Evolutionary conservation across 2,797 vertebrate species (phyloP), one percentile per base, ranked within the genome.

Genomic region (Poecilia velifera): DNA sequence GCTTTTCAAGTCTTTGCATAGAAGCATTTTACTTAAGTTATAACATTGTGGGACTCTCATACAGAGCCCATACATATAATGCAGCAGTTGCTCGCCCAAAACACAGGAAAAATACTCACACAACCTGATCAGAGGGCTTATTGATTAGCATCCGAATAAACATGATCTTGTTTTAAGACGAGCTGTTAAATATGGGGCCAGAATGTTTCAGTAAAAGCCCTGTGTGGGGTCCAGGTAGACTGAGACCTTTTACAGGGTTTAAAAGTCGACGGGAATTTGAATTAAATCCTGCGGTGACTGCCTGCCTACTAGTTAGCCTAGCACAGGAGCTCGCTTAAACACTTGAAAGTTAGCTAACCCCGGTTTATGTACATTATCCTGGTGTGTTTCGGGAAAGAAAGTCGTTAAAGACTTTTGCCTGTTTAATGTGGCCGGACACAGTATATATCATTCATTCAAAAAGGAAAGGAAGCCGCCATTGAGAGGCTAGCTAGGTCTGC

Each of bases 401-500:
- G 20, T 16, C 4, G 4, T 70, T 18, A 36, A 59, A 3, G 34
- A 20, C 3, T n/a, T 0, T 5, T 28, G 72, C 51, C 20, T 47
- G 3, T 9, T 6, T 4, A 0, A 25, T 46, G 31, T 77, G 39
- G 3, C 0, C 4, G 45, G 5, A 76, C 41, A 70, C 2, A 46
- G 1, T 59, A 25, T 0, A 1, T 47, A 73, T 25, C 74, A 80
- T 90, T 89, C 87, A 91, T 92, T 91, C 84, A 93, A 87, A 80
- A 2, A n/a, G n/a, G 53, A 45, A 72, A 64, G 31, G 73, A 71
- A 90, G 90, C 88, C 92, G 92, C 92, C 92, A 94, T 93, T 91
- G 90, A 88, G 79, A 89, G 43, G 87, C 90, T 92, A 93, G 75
- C 92, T 86, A 89, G 84, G 80, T 89, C 95, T 94, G 93, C 92